A percentile compares a stretch with the other conserved stretches of the same genome.
Evolutionary conservation across 2,888 invertebrate species (phyloP).

Genomic region (Ernsta delagoae): DNA sequence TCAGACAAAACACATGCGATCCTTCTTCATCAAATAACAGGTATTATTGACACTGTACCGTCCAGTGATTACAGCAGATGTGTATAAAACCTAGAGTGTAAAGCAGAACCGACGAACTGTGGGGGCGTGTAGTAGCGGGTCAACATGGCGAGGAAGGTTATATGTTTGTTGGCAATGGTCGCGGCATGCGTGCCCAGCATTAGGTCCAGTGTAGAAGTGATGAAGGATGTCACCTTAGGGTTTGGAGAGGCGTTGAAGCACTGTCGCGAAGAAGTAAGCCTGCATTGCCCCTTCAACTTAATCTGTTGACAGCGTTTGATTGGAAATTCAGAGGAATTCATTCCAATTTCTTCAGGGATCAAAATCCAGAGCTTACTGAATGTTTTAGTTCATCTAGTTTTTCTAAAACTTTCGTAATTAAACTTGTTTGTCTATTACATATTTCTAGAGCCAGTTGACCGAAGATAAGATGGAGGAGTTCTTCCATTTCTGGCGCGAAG

Average conservation of each 20-base stretch:
- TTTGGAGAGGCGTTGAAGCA: slow-evolving; percentile 74
- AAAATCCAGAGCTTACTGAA: too few species aligned
- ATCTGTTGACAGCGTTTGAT: too few species aligned
- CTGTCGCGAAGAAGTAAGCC: slow-evolving; percentile 53
- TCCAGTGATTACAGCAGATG: background rate
- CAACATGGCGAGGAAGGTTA: slow-evolving; percentile 38
- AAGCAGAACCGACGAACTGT: too few species aligned
- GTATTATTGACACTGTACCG: slow-evolving; percentile 21
- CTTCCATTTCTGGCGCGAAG: slow-evolving; percentile 78
- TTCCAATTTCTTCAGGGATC: too few species aligned
- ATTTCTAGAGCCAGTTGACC: slow-evolving; percentile 55
- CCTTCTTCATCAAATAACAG: slow-evolving; percentile 24
- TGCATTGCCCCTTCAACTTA: too few species aligned
- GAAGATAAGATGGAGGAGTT: slow-evolving; percentile 79
- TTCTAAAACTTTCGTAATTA: background rate
- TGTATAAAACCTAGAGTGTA: too few species aligned
- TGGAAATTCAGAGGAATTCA: too few species aligned
- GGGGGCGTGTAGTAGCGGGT: slow-evolving; percentile 10
- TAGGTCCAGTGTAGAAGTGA: slow-evolving; percentile 55
- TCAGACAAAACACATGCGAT: slow-evolving; percentile 20
- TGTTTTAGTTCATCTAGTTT: background rate
- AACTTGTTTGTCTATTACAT: too few species aligned
- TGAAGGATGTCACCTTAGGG: slow-evolving; percentile 78
- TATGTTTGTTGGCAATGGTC: slow-evolving; percentile 39
- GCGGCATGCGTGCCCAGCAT: slow-evolving; percentile 33